A percentile compares a stretch with the other conserved stretches of the same genome.
These are phyloP conservation scores for Mormoops blainvillei DNA, from an alignment of 2,113 vertebrate genomes.

Conservation along the genomic window DNA sequence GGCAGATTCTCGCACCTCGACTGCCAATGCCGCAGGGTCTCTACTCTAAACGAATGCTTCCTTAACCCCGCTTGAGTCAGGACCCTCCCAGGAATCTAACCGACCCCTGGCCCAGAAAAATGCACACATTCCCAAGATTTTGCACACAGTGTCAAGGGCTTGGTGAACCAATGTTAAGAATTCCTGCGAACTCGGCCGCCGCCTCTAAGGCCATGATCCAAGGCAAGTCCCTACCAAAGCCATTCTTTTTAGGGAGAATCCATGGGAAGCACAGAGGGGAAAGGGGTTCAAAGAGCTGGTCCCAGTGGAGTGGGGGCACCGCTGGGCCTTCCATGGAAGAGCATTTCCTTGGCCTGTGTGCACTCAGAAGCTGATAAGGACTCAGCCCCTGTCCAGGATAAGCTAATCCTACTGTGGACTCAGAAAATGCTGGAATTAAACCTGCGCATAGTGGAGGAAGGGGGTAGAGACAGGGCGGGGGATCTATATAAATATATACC, in stretches of 20 bases:
- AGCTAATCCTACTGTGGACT: not conserved
- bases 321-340: not conserved
- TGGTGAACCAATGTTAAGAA: not conserved
- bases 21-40: not conserved
- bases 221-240: not conserved
- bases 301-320: not conserved
- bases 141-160: not conserved
- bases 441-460: not conserved
- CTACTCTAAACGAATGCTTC: not conserved
- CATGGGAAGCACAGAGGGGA: not conserved
- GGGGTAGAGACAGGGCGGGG: not conserved
- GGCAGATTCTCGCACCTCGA: not conserved
- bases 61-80: not conserved
- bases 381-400: not conserved
- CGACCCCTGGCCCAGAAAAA: not conserved
- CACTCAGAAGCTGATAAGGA: not conserved
- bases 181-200: not conserved
- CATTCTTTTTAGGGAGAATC: not conserved
- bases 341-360: not conserved
- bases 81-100: not conserved
- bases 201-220: not conserved
- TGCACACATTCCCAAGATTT: not conserved
- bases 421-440: conserved; percentile 14
- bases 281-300: not conserved
- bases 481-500: conserved; percentile 55